Evolutionary conservation across 2,113 vertebrate genomes (phyloP), one percentile per base, ranked within the genome.

Genomic region (Cavia porcellus): DNA sequence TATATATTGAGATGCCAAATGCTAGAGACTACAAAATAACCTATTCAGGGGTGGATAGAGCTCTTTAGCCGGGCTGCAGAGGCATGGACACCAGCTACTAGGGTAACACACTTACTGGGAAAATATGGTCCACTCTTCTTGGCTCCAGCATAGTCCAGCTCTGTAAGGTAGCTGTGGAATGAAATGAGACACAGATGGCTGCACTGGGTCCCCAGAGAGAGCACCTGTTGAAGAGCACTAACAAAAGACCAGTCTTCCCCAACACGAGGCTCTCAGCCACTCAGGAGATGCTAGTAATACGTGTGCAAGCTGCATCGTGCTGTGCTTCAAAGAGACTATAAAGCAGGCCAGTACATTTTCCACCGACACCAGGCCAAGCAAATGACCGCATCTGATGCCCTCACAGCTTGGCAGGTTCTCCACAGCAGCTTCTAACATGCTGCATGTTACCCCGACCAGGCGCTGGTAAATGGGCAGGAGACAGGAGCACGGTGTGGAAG

Each of bases 61-160:
- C 68, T 70, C 35, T 19, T 19, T 10, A 8, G 35, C 32, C 45
- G 59, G 9, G 2, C 50, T 68, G 19, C 47, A 42, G 45, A 74
- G 25, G 38, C 87, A 2, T 1, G 6, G 25, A 59, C 25, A 3
- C 38, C 35, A 52, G 59, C 20, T 28, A 22, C 45, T 9, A 3
- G 3, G 1, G 1, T 14, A 35, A 38, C 50, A 50, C 12, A 45
- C 50, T 22, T 59, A 24, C 12, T 59, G n/a, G 57, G 28, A 28
- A 70, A n/a, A 2, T 42, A 4, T 1, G 10, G 9, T 75, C 1
- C 15, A 10, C 14, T 42, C 2, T 17, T 6, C 28, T 47, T 19
- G 7, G 20, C 17, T 47, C 11, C 0, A 13, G 3, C 20, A 32
- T 0, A 19, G 30, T 0, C 59, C 20, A 4, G 19, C 10, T n/a